Conservation (phyloP, 2,888 invertebrate species). For the Limnephilus lunatus region DNA sequence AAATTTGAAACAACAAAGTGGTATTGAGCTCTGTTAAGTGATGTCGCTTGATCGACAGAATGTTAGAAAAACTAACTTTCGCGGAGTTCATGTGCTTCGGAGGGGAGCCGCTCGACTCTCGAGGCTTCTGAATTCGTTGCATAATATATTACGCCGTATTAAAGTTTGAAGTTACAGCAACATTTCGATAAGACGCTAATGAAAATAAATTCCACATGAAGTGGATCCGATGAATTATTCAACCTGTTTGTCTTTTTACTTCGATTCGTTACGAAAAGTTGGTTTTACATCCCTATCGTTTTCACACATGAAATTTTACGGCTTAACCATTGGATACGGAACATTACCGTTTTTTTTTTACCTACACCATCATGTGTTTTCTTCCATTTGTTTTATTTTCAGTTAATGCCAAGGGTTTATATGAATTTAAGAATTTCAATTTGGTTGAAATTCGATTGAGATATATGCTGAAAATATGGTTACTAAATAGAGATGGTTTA, state of each 20-base stretch:
- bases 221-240: background rate
- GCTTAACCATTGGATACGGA: background rate
- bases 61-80: constrained; percentile 27
- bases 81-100: constrained; percentile 6
- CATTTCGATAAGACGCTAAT: background rate
- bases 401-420: too few relatives aligned
- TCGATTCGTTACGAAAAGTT: background rate
- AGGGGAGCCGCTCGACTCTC: background rate
- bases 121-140: background rate
- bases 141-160: background rate
- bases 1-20: constrained; percentile 46
- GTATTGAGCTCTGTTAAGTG: constrained; percentile 42
- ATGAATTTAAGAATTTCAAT: too few relatives aligned
- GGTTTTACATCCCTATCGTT: background rate
- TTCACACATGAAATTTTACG: background rate
- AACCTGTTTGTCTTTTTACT: background rate
- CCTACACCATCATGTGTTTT: background rate
- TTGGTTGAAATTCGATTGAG: too few relatives aligned
- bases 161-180: background rate
- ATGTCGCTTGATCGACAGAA: constrained; percentile 46
- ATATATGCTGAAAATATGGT: too few relatives aligned
- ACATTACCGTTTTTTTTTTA: background rate
- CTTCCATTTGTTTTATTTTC: too few relatives aligned
- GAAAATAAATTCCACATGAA: background rate
- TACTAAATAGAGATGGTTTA: too few relatives aligned